Base-by-base conservation (phyloP, 2,888 invertebrate species). In the Drosophila nigricruria region DNA sequence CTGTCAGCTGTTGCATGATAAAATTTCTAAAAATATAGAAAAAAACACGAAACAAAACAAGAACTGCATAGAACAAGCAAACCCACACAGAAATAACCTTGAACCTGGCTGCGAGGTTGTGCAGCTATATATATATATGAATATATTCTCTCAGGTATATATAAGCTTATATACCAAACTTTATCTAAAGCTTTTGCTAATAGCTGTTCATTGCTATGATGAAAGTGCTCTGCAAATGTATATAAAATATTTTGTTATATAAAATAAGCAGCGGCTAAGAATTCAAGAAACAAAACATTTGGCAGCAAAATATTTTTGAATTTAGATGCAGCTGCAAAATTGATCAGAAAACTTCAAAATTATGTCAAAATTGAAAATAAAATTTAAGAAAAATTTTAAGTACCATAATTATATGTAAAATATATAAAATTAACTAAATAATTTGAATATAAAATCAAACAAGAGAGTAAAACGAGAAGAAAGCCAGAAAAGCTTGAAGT, bases 1-100 rank as follows among this genome's bases (percentile, higher is more conserved):
- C 40, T 69, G 71, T 90, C 90, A 90, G 89, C 89, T 85, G 90
- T 90, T 88, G 89, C 76, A 81, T 87, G 90, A 90, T 89, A 76
- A 75, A 86, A 89, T 87, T 38, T 89, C 89, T 90, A 90, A 83
- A 86, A 90, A 90, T 86, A 86, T 47, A 58, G 45, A 40, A 9
- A 23, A 61, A 49, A 14, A 30, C 30, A 58, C 38, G 54, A 57
- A 32, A 43, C 14, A n/a, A 16, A 25, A n/a, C 63, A 62, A 50
- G 69, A 82, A 71, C 34, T 72, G 65, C 61, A 77, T 65, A 72
- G 57, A 66, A 62, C 62, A 63, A 59, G 61, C 78, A 71, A 73
- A 76, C 45, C 38, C 36, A 53, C 53, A 50, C 30, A 49, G 64
- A 56, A 73, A 54, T 67, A 73, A 89, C 86, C 86, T 86, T 86